Evolutionary conservation across 2,888 invertebrate species (phyloP).

Genomic region (Nineta flava): DNA sequence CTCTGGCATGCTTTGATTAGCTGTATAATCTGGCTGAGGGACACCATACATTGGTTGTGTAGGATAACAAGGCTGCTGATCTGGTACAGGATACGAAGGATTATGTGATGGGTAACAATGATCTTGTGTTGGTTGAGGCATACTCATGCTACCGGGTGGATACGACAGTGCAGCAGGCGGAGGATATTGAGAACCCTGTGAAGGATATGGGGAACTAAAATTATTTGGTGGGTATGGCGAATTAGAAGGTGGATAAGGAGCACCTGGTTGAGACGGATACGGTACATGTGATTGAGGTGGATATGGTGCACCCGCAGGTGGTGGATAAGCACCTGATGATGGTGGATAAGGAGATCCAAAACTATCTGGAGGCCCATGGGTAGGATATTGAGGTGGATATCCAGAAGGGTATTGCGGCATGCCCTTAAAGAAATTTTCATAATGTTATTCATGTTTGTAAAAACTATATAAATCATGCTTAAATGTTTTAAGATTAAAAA

Average conservation of each 20-base stretch:
- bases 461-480: no score
- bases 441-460: no score
- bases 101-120: no score
- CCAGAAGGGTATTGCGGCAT: conserved; percentile 20
- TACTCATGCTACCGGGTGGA: conserved; percentile 3
- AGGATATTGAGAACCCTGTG: conserved; percentile 1
- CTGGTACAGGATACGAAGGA: no score
- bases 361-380: conserved; percentile 22
- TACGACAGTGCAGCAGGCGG: conserved; percentile 6
- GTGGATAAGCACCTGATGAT: conserved; percentile 10
- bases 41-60: conserved; percentile 4
- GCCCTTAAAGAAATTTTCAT: conserved; percentile 1
- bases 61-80: conserved; percentile 8
- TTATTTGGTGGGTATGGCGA: conserved; percentile 4
- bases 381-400: conserved; percentile 22
- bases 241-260: conserved; percentile 8
- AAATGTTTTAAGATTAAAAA: no score
- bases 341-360: conserved; percentile 12
- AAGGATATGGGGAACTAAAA: neutral
- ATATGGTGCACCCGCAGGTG: conserved; percentile 8
- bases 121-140: conserved; percentile 7
- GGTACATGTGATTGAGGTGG: conserved; percentile 8
- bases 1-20: no score
- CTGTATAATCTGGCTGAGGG: neutral
- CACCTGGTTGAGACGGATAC: conserved; percentile 7